These are phyloP conservation scores for Epinephelus cyanopodus DNA, from an alignment of 2,113 vertebrate species.

Conservation along the genomic window DNA sequence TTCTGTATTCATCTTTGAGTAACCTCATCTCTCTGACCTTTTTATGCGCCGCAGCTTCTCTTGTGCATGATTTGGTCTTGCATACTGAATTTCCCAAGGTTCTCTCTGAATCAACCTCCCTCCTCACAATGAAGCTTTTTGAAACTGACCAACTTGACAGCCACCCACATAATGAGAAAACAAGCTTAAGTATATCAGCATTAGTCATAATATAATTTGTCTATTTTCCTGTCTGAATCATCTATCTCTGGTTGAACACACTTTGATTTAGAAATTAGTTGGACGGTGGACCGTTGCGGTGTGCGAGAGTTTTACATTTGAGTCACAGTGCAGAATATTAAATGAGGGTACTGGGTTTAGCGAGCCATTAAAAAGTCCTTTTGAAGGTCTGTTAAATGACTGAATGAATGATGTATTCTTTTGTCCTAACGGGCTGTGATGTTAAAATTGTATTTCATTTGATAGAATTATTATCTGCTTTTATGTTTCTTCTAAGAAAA, in stretches of 20 bases:
- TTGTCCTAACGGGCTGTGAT: not conserved
- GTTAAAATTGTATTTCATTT: constrained; percentile 19
- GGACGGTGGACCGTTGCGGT: not conserved
- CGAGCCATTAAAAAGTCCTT: not conserved
- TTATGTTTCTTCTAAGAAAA: not conserved
- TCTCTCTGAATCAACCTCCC: constrained; percentile 38
- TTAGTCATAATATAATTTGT: constrained; percentile 47
- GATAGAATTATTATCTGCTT: not conserved
- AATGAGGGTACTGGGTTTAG: not conserved
- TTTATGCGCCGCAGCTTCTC: constrained; percentile 2
- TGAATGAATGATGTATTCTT: constrained; percentile 6
- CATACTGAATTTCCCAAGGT: constrained; percentile 37
- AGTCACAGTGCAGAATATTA: not conserved
- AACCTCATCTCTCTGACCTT: constrained; percentile 39
- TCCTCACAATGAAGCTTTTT: constrained; percentile 31
- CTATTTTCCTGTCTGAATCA: constrained; percentile 11
- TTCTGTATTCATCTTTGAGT: constrained; percentile 30
- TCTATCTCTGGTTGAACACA: constrained; percentile 9
- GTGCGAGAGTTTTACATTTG: constrained; percentile 16
- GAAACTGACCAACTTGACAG: constrained; percentile 37
- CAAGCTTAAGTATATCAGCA: constrained; percentile 34
- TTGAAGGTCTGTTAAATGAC: constrained; percentile 23
- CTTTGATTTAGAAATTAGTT: constrained; percentile 18
- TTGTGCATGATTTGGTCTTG: constrained; percentile 27
- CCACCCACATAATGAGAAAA: constrained; percentile 38